Percentiles rank a stretch among this genome's conserved stretches.
phyloP scores from a whole-genome alignment of 2,888 invertebrate species.

The Alviniconcha strummeri region DNA sequence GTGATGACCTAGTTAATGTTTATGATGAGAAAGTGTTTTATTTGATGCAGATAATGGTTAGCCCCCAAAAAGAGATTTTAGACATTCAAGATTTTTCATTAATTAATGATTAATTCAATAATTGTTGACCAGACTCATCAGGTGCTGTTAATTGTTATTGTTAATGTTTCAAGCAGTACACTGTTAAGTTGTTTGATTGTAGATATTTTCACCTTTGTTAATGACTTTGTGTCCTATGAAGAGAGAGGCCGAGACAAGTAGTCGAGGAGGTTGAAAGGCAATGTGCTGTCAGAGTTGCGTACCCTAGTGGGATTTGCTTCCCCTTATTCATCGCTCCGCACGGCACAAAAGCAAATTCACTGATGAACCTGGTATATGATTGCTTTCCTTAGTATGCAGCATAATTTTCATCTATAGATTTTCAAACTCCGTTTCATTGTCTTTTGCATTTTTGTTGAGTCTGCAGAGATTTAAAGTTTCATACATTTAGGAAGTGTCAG shows the following conservation, averaged over 20 bases:
- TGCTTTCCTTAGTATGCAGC: slow-evolving; percentile 32
- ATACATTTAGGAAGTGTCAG: no score
- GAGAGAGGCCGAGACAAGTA: slow-evolving; percentile 25
- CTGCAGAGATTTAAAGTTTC: no score
- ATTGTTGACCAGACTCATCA: no score
- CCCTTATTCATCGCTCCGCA: slow-evolving; percentile 25
- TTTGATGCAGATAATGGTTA: no score
- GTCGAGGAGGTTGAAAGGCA: slow-evolving; percentile 29
- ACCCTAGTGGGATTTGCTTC: slow-evolving; percentile 29
- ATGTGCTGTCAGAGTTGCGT: slow-evolving; percentile 30
- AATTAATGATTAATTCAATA: no score
- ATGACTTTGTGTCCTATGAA: slow-evolving; percentile 35
- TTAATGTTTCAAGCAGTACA: no score
- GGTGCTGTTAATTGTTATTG: no score
- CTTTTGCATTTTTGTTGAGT: no score
- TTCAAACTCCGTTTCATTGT: not conserved
- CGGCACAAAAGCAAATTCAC: slow-evolving; percentile 34
- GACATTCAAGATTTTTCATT: no score
- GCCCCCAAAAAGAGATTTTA: no score
- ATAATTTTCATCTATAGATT: not conserved
- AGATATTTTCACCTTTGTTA: slow-evolving; percentile 17
- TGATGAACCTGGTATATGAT: slow-evolving; percentile 34
- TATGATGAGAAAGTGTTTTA: no score
- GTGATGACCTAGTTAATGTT: no score
- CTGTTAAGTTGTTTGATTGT: not conserved